Base-by-base conservation (phyloP, 2,888 invertebrate species). In the Branchipolynoe longqiensis region DNA sequence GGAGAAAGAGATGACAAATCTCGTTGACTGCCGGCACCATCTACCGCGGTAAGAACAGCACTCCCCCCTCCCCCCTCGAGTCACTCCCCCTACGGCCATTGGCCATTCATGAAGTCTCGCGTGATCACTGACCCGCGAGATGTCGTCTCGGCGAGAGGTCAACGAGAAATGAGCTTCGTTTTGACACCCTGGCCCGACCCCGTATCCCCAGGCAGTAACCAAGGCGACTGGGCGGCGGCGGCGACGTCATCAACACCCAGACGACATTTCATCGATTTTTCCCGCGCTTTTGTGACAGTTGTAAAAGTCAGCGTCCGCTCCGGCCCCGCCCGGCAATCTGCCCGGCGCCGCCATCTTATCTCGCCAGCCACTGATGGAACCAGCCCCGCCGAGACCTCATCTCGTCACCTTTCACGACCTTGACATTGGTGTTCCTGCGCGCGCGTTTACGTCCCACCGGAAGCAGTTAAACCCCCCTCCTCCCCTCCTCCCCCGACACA, bases 61-160 rank as follows among this genome's bases (percentile, higher is more conserved):
- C n/a, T n/a, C 22, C 54, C 12, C 54, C 22, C 54, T 54, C 14
- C 22, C 22, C 22, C 54, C 54, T 54, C 54, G 14, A 54, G 18
- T 54, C 54, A n/a, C n/a, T n/a, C n/a, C 41, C 78, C 78, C 78
- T 22, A 48, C 41, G 78, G 78, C 78, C 78, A 78, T 78, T 54
- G 54, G 28, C 78, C 78, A 78, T 78, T 78, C 78, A 78, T 78
- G 78, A 78, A 78, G 54, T 78, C 54, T 78, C 54, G 78, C 78
- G 78, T 78, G 78, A 78, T 78, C 78, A 54, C 54, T 78, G 78
- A 78, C 78, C 78, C 78, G 48, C 78, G 78, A 78, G 78, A 78
- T 69, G 54, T 78, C 78, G 78, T 41, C 54, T 41, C 1, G 18
- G 25, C 78, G 41, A 48, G 54, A 78, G 78, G 78, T 78, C 78